Base-by-base conservation (phyloP, 2,888 invertebrate species). In the Tachina grossa region DNA sequence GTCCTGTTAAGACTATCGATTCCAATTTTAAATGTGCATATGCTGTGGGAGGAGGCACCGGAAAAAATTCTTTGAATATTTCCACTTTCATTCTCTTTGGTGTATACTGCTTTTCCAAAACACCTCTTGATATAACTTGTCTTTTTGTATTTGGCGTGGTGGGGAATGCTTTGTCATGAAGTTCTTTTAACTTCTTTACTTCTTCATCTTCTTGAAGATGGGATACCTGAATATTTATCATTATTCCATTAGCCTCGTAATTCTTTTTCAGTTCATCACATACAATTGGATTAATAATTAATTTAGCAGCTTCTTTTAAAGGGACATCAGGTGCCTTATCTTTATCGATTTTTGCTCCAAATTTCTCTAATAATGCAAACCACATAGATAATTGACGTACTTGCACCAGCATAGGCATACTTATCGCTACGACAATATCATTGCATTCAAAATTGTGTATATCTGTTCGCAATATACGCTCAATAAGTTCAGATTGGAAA, bases 251-350 rank as follows among this genome's bases (percentile, higher is more conserved):
- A 16, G 91, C 90, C 89, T 95, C 94, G 86, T 95, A 93, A 14
- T 91, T 91, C 90, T 94, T 95, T 14, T 92, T 92, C 0, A 96
- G 92, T 65, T 92, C 90, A 14, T 92, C 83, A 16, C 95, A 94
- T 31, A 97, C 92, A 75, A 93, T 92, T 0, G 94, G 93, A 72
- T 95, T 95, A 74, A 95, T 94, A 13, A 95, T 94, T 93, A 95
- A 95, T 92, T 97, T 97, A 94, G 97, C 97, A 0, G 96, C 95
- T 90, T 97, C 97, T 90, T 97, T 98, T 0, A 96, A 90, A 0
- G 95, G 93, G 19, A 94, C 94, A 89, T 94, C 91, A 0, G 91
- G 91, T 1, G 90, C 87, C 61, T 85, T 89, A 61, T 87, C 90
- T 53, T 87, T 87, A 88, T 93, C 93, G 74, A 94, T 94, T 90